These are phyloP conservation scores for Agrotis puta DNA, from an alignment of 2,888 invertebrate genomes.

Conservation along the genomic window DNA sequence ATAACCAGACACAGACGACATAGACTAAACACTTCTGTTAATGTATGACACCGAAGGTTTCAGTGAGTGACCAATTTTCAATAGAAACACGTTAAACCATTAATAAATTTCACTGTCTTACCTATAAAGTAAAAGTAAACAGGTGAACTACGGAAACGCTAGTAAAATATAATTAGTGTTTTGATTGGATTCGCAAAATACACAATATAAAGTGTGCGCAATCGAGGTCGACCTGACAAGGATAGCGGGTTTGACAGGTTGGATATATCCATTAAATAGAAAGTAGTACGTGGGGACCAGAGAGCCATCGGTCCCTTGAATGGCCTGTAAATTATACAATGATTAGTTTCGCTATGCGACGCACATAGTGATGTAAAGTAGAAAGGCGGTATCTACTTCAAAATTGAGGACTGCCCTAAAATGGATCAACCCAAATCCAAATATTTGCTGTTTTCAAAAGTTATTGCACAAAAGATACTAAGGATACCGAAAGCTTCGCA, in stretches of 20 bases:
- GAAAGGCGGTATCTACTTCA: too few relatives aligned
- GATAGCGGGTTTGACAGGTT: slow-evolving; percentile 77
- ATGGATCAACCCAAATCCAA: too few relatives aligned
- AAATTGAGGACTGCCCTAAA: too few relatives aligned
- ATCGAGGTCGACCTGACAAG: slow-evolving; percentile 70
- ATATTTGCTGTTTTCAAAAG: too few relatives aligned
- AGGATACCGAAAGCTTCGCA: too few relatives aligned
- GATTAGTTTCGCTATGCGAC: slow-evolving; percentile 68
- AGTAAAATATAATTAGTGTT: slow-evolving; percentile 62
- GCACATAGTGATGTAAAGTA: slow-evolving; percentile 12
- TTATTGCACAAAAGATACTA: too few relatives aligned
- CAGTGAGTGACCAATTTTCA: slow-evolving; percentile 11
- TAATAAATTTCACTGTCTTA: slow-evolving; percentile 35
- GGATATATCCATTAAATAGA: slow-evolving; percentile 73
- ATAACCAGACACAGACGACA: not conserved
- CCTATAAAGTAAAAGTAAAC: slow-evolving; percentile 33
- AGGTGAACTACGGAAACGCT: slow-evolving; percentile 46
- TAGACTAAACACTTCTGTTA: too few relatives aligned
- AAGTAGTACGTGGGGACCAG: slow-evolving; percentile 71
- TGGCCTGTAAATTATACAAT: slow-evolving; percentile 72
- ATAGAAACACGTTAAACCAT: slow-evolving; percentile 19
- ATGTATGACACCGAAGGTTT: too few relatives aligned
- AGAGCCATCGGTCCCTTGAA: slow-evolving; percentile 70
- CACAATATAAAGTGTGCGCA: slow-evolving; percentile 61
- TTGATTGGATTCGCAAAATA: slow-evolving; percentile 68